Evolutionary conservation across 1,140 invertebrate species (phyloP).

Genomic region (Polyergus mexicanus): DNA sequence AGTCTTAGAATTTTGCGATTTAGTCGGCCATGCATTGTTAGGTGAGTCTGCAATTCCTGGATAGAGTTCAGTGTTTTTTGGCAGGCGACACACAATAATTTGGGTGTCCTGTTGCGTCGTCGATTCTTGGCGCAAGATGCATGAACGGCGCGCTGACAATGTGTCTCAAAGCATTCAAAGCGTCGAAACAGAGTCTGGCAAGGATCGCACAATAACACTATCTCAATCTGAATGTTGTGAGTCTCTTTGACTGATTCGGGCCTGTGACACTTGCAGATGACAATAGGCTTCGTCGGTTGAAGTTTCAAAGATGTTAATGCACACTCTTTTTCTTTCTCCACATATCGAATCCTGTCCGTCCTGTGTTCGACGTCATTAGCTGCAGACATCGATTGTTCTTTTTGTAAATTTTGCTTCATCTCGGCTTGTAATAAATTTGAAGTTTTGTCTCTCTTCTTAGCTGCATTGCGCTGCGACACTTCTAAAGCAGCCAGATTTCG

Average conservation of each 20-base stretch:
- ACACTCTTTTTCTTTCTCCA: neutral
- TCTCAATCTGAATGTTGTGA: conserved; percentile 79
- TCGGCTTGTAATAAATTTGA: conserved; percentile 55
- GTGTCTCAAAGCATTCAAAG: conserved; percentile 80
- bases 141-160: conserved; percentile 68
- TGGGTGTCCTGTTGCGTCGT: conserved; percentile 64
- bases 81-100: conserved; percentile 80
- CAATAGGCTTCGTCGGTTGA: neutral
- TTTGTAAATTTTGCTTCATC: neutral
- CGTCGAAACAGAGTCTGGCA: conserved; percentile 80
- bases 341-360: too few relatives aligned
- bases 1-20: conserved; percentile 58
- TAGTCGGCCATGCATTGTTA: conserved; percentile 72
- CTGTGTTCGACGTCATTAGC: neutral
- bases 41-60: conserved; percentile 76
- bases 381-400: neutral
- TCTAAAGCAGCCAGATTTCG: neutral
- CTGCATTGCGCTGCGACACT: neutral
- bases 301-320: neutral
- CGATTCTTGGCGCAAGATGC: conserved; percentile 69
- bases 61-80: conserved; percentile 68
- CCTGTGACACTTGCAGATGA: conserved; percentile 80
- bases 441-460: neutral
- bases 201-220: conserved; percentile 79
- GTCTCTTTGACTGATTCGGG: conserved; percentile 30